Evolutionary conservation across 2,113 vertebrate species (phyloP).

Genomic region (Bettongia penicillata): DNA sequence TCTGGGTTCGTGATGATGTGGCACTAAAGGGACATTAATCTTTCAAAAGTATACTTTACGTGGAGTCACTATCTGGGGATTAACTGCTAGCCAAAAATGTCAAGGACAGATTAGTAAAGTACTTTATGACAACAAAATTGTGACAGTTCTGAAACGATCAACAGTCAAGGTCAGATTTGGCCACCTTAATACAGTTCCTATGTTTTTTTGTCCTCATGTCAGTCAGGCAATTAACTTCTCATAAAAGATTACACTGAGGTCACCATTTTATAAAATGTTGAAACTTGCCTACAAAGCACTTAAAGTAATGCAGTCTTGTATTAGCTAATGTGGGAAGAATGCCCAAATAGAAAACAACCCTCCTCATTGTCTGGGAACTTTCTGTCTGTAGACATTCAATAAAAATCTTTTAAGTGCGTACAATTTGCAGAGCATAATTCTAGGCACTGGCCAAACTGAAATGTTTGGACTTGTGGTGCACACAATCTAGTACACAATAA

Average conservation of each 20-base stretch:
- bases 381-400: too few relatives aligned
- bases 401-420: too few relatives aligned
- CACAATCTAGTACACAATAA: too few relatives aligned
- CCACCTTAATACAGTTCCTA: not conserved
- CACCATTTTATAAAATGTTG: too few relatives aligned
- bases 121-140: not conserved
- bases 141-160: not conserved
- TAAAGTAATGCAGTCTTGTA: not conserved
- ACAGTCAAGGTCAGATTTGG: not conserved
- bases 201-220: not conserved
- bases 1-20: not conserved
- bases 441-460: too few relatives aligned
- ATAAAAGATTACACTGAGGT: too few relatives aligned
- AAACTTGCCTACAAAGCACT: not conserved
- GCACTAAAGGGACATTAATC: not conserved
- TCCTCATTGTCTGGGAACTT: too few relatives aligned
- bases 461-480: too few relatives aligned
- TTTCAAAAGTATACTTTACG: not conserved
- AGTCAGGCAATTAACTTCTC: not conserved
- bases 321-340: too few relatives aligned
- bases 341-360: too few relatives aligned
- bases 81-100: not conserved
- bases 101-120: not conserved
- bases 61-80: too few relatives aligned
- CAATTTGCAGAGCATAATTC: too few relatives aligned